These are phyloP conservation scores for Alectura lathami DNA, from an alignment of 2,113 vertebrate species.

Conservation along the genomic window DNA sequence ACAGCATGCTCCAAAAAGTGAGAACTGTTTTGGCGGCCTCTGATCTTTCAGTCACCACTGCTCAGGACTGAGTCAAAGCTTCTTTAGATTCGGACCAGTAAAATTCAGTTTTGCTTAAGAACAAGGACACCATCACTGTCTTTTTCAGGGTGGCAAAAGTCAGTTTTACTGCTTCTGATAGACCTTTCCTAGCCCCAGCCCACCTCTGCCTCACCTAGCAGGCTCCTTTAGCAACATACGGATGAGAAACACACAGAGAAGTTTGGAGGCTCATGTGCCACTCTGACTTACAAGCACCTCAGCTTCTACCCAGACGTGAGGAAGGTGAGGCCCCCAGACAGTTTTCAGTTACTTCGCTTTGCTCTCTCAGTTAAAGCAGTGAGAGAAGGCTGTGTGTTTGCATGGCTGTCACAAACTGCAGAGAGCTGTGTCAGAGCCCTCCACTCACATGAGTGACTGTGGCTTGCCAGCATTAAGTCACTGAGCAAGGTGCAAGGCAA, in stretches of 20 bases:
- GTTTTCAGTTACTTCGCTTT: background rate
- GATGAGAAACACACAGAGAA: background rate
- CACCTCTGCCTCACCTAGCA: background rate
- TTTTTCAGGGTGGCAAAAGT: background rate
- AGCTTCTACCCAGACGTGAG: background rate
- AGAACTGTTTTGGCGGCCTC: background rate
- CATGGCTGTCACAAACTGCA: background rate
- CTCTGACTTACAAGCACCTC: background rate
- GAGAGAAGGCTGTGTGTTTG: no score
- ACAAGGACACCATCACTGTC: background rate
- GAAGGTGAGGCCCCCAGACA: background rate
- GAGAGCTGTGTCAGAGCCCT: background rate
- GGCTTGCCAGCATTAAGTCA: background rate
- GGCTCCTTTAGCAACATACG: background rate
- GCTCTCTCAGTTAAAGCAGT: background rate
- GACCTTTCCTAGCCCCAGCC: background rate
- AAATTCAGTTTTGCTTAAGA: background rate
- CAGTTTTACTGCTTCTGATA: background rate
- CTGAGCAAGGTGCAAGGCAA: background rate
- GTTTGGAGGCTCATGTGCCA: background rate
- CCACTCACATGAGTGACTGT: background rate
- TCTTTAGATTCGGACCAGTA: background rate
- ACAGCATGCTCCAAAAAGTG: background rate
- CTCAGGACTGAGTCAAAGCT: background rate
- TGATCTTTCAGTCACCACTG: background rate